A percentile compares a stretch with the other conserved stretches of the same genome.
Evolutionary conservation across 2,797 vertebrate species (phyloP).

Genomic region (Sebastes diaconus): DNA sequence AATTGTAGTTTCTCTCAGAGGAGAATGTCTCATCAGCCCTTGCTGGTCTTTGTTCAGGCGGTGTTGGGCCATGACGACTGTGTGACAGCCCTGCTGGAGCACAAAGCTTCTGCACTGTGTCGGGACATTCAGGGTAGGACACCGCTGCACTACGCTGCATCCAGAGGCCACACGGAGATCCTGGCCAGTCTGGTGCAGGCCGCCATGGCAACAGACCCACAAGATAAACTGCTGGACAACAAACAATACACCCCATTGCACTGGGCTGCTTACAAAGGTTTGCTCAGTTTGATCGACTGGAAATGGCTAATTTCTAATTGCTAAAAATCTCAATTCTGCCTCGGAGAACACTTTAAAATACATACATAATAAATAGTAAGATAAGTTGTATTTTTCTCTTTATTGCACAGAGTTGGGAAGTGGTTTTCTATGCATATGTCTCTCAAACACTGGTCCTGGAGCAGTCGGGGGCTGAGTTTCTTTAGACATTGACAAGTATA

Average conservation of each 20-base stretch:
- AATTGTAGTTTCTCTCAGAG: not conserved
- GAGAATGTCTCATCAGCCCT: not conserved
- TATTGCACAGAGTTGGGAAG: not conserved
- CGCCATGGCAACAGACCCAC: slow-evolving; percentile 87
- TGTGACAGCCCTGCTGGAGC: slow-evolving; percentile 92
- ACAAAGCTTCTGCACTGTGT: slow-evolving; percentile 92
- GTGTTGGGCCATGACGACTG: slow-evolving; percentile 93
- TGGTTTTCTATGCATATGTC: not conserved
- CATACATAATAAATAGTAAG: not conserved
- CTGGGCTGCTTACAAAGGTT: slow-evolving; percentile 98
- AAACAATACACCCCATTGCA: slow-evolving; percentile 95
- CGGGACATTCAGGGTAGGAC: slow-evolving; percentile 93
- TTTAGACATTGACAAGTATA: not conserved
- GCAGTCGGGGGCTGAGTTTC: not conserved
- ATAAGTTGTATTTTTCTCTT: not conserved
- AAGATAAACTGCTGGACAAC: slow-evolving; percentile 93
- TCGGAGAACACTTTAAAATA: not conserved
- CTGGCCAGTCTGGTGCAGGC: slow-evolving; percentile 90
- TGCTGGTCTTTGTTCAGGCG: slow-evolving; percentile 76
- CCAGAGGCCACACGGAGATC: slow-evolving; percentile 89
- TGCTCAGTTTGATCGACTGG: slow-evolving; percentile 24
- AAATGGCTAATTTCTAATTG: not conserved
- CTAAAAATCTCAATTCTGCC: not conserved
- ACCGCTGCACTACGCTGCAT: slow-evolving; percentile 94
- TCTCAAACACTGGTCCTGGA: not conserved